Evolutionary conservation across 1,140 invertebrate species (phyloP).

Genomic region (Tribolium castaneum): DNA sequence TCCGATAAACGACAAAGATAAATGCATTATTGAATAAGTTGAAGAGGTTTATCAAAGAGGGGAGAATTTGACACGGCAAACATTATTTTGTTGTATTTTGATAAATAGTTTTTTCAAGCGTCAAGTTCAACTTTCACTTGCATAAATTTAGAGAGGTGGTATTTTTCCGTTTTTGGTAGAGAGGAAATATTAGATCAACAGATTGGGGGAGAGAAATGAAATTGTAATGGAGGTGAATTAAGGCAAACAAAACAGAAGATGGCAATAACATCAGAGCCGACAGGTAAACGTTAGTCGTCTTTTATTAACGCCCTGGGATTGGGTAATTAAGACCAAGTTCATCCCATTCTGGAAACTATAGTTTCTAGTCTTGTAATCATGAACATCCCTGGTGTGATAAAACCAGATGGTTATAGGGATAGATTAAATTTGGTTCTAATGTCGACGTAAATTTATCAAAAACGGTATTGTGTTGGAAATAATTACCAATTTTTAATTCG

Average conservation of each 20-base stretch:
- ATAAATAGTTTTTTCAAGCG: conserved; percentile 11
- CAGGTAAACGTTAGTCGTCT: conserved; percentile 24
- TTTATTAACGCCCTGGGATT: conserved; percentile 22
- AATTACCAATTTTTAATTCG: not conserved
- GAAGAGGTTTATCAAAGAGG: conserved; percentile 15
- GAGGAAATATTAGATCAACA: not conserved
- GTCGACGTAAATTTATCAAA: not conserved
- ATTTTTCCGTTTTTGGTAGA: not conserved
- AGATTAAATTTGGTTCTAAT: conserved; percentile 26
- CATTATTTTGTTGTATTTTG: conserved; percentile 19
- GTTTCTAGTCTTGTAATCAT: conserved; percentile 35
- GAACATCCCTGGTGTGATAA: conserved; percentile 23
- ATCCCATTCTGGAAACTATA: conserved; percentile 28
- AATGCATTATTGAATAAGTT: conserved; percentile 24
- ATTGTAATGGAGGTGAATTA: not conserved
- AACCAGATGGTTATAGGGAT: conserved; percentile 30
- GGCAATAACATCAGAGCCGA: not conserved
- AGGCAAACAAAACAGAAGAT: not conserved
- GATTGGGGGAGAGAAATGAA: too few relatives aligned
- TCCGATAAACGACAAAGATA: conserved; percentile 7
- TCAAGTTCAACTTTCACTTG: conserved; percentile 24
- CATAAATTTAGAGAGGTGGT: conserved; percentile 1
- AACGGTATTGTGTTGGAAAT: conserved; percentile 1
- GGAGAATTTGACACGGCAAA: conserved; percentile 9
- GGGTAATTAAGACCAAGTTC: conserved; percentile 33